A percentile compares a stretch with the other conserved stretches of the same genome.
phyloP scores from a whole-genome alignment of 2,888 invertebrate genomes.

The Lycophotia porphyrea region DNA sequence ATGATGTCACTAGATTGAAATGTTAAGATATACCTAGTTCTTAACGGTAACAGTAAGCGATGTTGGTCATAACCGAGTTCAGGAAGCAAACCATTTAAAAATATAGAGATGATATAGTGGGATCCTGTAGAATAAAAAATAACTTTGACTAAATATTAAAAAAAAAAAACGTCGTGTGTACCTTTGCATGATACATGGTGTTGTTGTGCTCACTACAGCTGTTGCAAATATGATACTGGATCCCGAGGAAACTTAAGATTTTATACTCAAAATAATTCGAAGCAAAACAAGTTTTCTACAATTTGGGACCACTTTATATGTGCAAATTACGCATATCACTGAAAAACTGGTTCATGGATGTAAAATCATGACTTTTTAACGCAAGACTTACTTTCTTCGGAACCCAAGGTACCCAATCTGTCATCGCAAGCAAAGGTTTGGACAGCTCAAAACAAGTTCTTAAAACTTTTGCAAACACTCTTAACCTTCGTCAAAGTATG shows the following conservation, averaged over 20 bases:
- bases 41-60: neutral
- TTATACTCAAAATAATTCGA: slow-evolving; percentile 76
- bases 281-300: slow-evolving; percentile 73
- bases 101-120: neutral
- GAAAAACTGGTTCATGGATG: slow-evolving; percentile 70
- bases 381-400: slow-evolving; percentile 29
- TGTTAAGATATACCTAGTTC: neutral
- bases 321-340: slow-evolving; percentile 66
- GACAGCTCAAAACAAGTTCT: slow-evolving; percentile 29
- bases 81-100: neutral
- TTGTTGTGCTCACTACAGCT: slow-evolving; percentile 70
- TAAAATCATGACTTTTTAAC: slow-evolving; percentile 43
- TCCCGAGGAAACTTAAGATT: slow-evolving; percentile 69
- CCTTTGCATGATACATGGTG: slow-evolving; percentile 70
- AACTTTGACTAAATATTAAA: neutral
- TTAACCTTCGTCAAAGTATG: slow-evolving; percentile 37
- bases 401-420: slow-evolving; percentile 57
- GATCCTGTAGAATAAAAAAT: slow-evolving; percentile 12
- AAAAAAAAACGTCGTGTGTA: slow-evolving; percentile 24
- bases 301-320: slow-evolving; percentile 62
- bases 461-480: slow-evolving; percentile 28
- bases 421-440: slow-evolving; percentile 56
- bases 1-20: slow-evolving; percentile 28
- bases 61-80: neutral
- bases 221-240: slow-evolving; percentile 70